Conservation (phyloP, 2,888 invertebrate genomes). For the Myopa testacea region DNA sequence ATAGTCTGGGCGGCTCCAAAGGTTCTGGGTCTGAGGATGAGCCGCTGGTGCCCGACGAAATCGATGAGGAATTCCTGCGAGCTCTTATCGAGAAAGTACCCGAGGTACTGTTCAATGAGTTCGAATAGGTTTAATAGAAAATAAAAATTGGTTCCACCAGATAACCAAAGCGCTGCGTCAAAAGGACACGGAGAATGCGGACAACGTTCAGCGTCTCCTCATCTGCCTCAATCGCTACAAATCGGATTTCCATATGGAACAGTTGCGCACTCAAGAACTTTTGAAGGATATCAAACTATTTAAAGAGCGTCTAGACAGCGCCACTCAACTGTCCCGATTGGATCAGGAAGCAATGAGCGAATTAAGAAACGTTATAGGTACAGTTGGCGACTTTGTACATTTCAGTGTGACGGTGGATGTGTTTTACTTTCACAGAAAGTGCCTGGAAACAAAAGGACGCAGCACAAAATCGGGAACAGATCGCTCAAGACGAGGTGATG, state of each 20-base stretch:
- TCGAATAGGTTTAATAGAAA: neutral
- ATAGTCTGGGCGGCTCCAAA: slow-evolving; percentile 54
- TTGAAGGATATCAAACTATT: slow-evolving; percentile 55
- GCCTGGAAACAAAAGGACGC: slow-evolving; percentile 68
- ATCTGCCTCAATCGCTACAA: slow-evolving; percentile 63
- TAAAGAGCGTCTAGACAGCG: slow-evolving; percentile 56
- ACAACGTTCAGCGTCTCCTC: slow-evolving; percentile 64
- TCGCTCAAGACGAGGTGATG: slow-evolving; percentile 63
- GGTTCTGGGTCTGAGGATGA: slow-evolving; percentile 67
- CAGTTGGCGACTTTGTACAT: neutral
- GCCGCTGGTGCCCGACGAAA: slow-evolving; percentile 64
- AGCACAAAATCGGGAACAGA: slow-evolving; percentile 65
- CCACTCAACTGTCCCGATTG: slow-evolving; percentile 56
- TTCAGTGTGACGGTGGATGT: neutral
- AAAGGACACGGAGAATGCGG: slow-evolving; percentile 64
- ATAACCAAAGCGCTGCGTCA: slow-evolving; percentile 63
- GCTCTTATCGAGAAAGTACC: slow-evolving; percentile 60
- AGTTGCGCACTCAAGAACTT: slow-evolving; percentile 56
- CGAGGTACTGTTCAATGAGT: slow-evolving; percentile 52
- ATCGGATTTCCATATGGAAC: slow-evolving; percentile 57
- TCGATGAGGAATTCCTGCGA: slow-evolving; percentile 64
- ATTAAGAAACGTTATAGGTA: slow-evolving; percentile 64
- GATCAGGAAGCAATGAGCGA: slow-evolving; percentile 65
- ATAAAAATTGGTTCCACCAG: slow-evolving; percentile 45
- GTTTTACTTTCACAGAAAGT: slow-evolving; percentile 55